phyloP scores from a whole-genome alignment of 2,888 invertebrate species.

The Limnephilus lunatus region DNA sequence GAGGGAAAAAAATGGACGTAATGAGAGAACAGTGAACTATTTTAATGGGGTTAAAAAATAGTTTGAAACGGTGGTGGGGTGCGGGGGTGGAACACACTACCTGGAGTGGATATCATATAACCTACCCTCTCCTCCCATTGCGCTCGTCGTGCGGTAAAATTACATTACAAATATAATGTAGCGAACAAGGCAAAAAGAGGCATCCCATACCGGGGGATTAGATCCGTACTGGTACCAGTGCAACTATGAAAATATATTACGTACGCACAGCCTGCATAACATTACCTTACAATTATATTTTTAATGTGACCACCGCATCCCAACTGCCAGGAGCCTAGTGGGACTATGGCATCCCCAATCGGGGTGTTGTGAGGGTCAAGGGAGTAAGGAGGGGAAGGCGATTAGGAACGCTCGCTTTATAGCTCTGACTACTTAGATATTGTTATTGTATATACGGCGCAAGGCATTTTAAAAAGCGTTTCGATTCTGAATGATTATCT shows the following conservation, averaged over 20 bases:
- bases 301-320: too few relatives aligned
- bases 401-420: too few relatives aligned
- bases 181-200: neutral
- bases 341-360: too few relatives aligned
- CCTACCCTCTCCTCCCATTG: neutral
- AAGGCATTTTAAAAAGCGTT: too few relatives aligned
- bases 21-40: neutral
- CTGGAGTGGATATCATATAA: neutral
- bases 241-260: neutral
- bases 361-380: too few relatives aligned
- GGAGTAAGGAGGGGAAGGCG: too few relatives aligned
- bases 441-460: too few relatives aligned
- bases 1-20: neutral
- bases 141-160: neutral
- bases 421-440: too few relatives aligned
- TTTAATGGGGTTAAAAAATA: neutral
- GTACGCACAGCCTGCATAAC: neutral
- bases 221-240: neutral
- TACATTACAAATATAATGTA: conserved; percentile 25
- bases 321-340: too few relatives aligned
- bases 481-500: too few relatives aligned
- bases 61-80: neutral
- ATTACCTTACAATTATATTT: neutral
- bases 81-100: neutral
- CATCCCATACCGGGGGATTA: neutral